A percentile compares a stretch with the other conserved stretches of the same genome.
phyloP scores from a whole-genome alignment of 2,888 invertebrate species.

The Latrodectus elegans region DNA sequence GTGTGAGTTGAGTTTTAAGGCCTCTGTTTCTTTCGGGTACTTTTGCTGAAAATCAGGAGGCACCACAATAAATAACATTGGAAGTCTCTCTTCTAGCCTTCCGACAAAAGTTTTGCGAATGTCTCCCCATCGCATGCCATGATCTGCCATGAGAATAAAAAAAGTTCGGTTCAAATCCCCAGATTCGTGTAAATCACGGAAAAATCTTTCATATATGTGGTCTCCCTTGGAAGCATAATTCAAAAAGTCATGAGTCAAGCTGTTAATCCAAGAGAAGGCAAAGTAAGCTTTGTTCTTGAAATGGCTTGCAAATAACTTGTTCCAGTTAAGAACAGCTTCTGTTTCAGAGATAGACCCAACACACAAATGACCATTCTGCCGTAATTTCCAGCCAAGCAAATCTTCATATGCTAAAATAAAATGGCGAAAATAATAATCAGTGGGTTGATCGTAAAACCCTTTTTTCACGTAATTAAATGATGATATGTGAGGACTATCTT shows the following conservation, averaged over 20 bases:
- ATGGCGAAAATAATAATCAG: constrained; percentile 74
- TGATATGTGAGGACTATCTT: constrained; percentile 73
- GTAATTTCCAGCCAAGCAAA: constrained; percentile 22
- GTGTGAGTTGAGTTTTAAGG: constrained; percentile 80
- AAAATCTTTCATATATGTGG: constrained; percentile 76
- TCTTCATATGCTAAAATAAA: constrained; percentile 73
- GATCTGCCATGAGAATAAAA: constrained; percentile 73
- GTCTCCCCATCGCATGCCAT: constrained; percentile 75
- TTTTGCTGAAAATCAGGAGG: constrained; percentile 83
- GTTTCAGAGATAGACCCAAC: constrained; percentile 66
- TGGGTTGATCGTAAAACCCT: constrained; percentile 74
- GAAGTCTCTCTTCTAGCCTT: constrained; percentile 75
- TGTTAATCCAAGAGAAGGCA: constrained; percentile 74
- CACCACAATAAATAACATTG: constrained; percentile 77
- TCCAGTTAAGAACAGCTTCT: constrained; percentile 61
- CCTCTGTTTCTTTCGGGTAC: constrained; percentile 80
- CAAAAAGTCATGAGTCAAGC: constrained; percentile 74
- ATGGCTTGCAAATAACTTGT: constrained; percentile 35
- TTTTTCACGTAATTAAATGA: constrained; percentile 74
- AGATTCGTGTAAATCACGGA: constrained; percentile 78
- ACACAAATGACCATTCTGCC: constrained; percentile 47
- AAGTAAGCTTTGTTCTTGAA: constrained; percentile 71
- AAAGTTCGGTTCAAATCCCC: constrained; percentile 74
- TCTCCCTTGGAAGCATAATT: constrained; percentile 74
- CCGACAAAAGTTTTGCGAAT: constrained; percentile 74